Percentiles rank a stretch among this genome's conserved stretches.
These are phyloP conservation scores for Pitangus sulphuratus DNA, from an alignment of 2,797 vertebrate species.

Conservation along the genomic window DNA sequence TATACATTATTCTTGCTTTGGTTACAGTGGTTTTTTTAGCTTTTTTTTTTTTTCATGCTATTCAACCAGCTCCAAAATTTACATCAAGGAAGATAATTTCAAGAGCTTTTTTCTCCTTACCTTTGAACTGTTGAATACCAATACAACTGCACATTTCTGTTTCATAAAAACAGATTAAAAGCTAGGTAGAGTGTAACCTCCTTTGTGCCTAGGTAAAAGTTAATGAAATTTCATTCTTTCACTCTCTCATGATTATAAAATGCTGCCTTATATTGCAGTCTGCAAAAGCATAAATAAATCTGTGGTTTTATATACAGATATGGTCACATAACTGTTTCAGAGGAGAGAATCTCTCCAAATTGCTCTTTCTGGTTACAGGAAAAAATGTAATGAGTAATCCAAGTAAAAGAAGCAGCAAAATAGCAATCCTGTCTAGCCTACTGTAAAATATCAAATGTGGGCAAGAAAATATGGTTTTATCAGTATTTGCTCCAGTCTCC, in stretches of 20 bases:
- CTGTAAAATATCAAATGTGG: neutral
- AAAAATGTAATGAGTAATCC: neutral
- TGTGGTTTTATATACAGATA: neutral
- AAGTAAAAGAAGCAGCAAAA: neutral
- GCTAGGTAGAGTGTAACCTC: neutral
- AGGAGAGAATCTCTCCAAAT: neutral
- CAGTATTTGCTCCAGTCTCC: neutral
- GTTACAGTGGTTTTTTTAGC: neutral
- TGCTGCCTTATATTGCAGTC: neutral
- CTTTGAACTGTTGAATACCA: neutral
- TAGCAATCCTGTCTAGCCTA: neutral
- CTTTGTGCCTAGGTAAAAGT: neutral
- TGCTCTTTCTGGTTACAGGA: neutral
- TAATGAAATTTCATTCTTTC: neutral
- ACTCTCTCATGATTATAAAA: neutral
- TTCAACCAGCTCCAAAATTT: neutral
- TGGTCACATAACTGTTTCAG: neutral
- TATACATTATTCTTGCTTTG: neutral
- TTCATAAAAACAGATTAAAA: neutral
- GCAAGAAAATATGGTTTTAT: slow-evolving; percentile 1
- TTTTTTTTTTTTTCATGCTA: neutral
- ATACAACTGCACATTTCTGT: neutral
- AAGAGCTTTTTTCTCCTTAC: neutral
- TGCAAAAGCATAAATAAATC: neutral
- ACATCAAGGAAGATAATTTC: neutral